Base-by-base conservation (phyloP, 2,113 vertebrate species). In the Tetrax tetrax region DNA sequence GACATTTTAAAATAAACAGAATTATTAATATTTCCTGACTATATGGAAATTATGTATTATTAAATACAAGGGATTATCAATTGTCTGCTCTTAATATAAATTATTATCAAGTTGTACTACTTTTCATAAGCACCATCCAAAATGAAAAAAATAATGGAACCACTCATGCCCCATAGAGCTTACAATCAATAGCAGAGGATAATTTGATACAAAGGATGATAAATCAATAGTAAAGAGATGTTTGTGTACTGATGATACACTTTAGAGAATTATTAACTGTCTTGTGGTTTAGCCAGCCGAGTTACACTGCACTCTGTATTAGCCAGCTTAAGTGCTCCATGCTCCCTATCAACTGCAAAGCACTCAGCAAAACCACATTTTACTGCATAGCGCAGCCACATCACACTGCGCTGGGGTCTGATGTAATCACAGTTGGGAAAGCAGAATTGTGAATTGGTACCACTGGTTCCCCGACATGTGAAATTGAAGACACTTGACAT, bases 361-460 rank as follows among this genome's bases (percentile, higher is more conserved):
- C 29, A 28, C 31, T 63, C 4, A 29, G 9, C 48, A 59, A 48
- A 27, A 33, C 7, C 33, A 9, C 2, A 13, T 27, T n/a, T 12
- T 31, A 20, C 47, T 4, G 28, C 15, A 33, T 29, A 57, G n/a
- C 31, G 19, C 43, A 14, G 66, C 1, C 33, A 10, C 12, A 43
- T 3, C 27, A 6, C 28, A 1, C 15, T 7, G 37, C 4, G 1
- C 21, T 2, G 2, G 24, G 5, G 18, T 12, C 27, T 1, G 13
- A 5, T 2, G 45, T 10, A 2, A 14, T 12, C 51, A 4, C 7
- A 14, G 14, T 1, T 6, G 50, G 35, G 35, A 66, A 71, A 21
- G 41, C 6, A 53, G 25, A 24, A 51, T 2, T 7, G 23, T 10
- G 35, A 41, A 4, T 5, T 16, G 28, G 17, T 37, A 22, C 21